These are phyloP conservation scores for Andricus curvator DNA, from an alignment of 2,888 invertebrate species.

Conservation along the genomic window DNA sequence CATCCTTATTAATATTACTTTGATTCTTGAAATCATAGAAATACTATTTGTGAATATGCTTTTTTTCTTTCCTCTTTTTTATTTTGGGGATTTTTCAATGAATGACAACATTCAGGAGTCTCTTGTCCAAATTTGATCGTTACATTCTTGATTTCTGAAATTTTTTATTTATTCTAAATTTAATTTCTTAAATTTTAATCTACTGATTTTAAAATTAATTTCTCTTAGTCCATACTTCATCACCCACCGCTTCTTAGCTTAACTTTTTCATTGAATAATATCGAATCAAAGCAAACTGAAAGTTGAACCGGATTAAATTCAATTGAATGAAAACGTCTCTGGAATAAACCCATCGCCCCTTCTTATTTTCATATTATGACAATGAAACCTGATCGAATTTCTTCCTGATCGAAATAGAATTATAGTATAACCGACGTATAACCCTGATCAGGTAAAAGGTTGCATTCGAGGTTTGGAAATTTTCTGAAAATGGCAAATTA, in stretches of 20 bases:
- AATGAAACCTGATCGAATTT: slow-evolving; percentile 2
- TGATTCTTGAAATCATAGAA: no score
- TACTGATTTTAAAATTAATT: no score
- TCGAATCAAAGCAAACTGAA: background rate
- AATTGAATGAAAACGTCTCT: slow-evolving; percentile 5
- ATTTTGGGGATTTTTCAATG: no score
- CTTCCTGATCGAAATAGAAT: background rate
- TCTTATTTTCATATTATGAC: background rate
- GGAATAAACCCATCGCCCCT: background rate
- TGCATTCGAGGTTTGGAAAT: background rate
- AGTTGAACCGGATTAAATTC: background rate
- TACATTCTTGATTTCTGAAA: no score
- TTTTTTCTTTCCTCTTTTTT: no score
- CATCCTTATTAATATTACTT: no score
- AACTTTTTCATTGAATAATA: background rate
- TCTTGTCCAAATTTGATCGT: no score
- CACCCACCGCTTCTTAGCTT: background rate
- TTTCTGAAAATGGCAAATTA: slow-evolving; percentile 39
- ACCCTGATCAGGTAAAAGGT: background rate
- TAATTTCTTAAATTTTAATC: no score
- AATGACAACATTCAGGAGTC: no score
- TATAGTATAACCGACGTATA: background rate
- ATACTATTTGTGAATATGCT: no score
- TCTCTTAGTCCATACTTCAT: background rate
- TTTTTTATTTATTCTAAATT: no score